phyloP scores from a whole-genome alignment of 1,140 invertebrate genomes.

The Neodiprion virginianus region DNA sequence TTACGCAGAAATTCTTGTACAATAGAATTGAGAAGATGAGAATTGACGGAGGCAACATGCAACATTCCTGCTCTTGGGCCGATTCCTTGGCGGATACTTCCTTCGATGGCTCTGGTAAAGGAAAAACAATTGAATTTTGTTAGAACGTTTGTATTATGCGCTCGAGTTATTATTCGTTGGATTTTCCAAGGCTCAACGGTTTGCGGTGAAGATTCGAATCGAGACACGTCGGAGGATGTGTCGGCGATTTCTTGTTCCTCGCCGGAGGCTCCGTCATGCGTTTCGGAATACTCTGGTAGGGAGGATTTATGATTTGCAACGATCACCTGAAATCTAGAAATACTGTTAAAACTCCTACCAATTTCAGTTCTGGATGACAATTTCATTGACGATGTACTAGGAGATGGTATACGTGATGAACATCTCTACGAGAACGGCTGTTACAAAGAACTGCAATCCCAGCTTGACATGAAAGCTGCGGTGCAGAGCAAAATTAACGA shows the following conservation, averaged over 20 bases:
- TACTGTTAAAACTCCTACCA: background rate
- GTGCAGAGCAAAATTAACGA: constrained; percentile 35
- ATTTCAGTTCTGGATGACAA: constrained; percentile 54
- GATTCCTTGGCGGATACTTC: constrained; percentile 52
- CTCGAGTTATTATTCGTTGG: background rate
- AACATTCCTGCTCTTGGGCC: constrained; percentile 52
- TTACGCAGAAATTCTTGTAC: constrained; percentile 58
- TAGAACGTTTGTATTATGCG: background rate
- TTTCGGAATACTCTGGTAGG: constrained; percentile 53
- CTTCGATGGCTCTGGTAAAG: constrained; percentile 44
- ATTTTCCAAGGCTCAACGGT: constrained; percentile 38
- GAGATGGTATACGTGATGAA: constrained; percentile 58
- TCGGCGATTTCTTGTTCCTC: constrained; percentile 50
- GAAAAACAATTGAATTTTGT: constrained; percentile 9
- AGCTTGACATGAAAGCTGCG: constrained; percentile 45
- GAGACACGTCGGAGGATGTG: constrained; percentile 43
- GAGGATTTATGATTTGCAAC: too few species aligned
- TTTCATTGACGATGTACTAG: constrained; percentile 59
- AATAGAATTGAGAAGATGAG: constrained; percentile 44
- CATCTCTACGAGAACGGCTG: constrained; percentile 58
- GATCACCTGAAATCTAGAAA: background rate
- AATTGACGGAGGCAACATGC: constrained; percentile 41
- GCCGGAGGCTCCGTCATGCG: constrained; percentile 57
- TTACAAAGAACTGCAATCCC: constrained; percentile 53
- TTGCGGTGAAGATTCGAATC: constrained; percentile 39